A percentile compares a stretch with the other conserved stretches of the same genome.
Conservation (phyloP, 2,113 vertebrate species). For the Chaenocephalus aceratus region DNA sequence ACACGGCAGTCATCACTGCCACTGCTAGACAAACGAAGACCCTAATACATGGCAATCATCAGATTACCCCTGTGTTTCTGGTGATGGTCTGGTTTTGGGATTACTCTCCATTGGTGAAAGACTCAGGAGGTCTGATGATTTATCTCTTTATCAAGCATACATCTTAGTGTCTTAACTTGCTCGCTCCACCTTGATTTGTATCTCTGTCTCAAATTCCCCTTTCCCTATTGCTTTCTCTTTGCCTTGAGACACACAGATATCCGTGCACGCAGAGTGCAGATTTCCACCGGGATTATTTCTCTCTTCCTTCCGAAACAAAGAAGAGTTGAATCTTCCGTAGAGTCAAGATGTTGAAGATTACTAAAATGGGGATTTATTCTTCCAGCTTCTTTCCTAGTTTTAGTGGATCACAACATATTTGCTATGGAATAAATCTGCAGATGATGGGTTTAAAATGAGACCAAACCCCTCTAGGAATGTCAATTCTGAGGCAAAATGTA, state of each 20-base stretch:
- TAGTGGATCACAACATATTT: no score
- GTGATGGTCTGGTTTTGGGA: constrained; percentile 8
- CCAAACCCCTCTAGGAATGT: no score
- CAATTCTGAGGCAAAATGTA: no score
- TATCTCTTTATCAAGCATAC: constrained; percentile 1
- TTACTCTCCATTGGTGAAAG: background rate
- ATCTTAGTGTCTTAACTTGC: background rate
- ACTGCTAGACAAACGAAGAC: background rate
- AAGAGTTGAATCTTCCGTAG: no score
- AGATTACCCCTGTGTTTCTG: background rate
- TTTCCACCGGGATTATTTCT: no score
- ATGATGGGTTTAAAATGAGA: no score
- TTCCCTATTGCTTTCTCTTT: background rate
- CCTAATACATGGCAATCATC: background rate
- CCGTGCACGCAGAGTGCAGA: background rate
- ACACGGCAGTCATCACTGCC: background rate
- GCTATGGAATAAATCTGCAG: no score
- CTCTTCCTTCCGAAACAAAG: no score
- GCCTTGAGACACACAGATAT: background rate
- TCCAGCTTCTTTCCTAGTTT: no score
- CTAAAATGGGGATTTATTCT: no score
- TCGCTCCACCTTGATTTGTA: background rate
- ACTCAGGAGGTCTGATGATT: background rate
- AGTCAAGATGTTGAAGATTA: no score
- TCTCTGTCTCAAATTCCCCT: background rate